Conservation (phyloP, 1,140 invertebrate species). For the Penaeus indicus region DNA sequence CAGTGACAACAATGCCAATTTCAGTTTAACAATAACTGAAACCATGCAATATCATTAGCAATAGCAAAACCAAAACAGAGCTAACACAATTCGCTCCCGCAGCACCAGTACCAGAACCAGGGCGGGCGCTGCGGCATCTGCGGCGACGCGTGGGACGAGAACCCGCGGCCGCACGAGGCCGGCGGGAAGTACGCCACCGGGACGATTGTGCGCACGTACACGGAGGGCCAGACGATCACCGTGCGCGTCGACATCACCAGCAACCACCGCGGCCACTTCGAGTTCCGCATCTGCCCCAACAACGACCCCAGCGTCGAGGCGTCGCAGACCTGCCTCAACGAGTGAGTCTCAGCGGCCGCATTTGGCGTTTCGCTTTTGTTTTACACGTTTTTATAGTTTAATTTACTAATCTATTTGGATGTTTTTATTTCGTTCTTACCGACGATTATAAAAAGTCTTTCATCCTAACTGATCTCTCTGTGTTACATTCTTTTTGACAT, state of each 20-base stretch:
- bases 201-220: constrained; percentile 63
- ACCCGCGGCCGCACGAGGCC: constrained; percentile 68
- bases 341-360: constrained; percentile 29
- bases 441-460: not conserved
- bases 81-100: constrained; percentile 23
- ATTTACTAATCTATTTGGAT: not conserved
- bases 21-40: not conserved
- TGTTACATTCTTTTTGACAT: too few species aligned
- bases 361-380: not conserved
- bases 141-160: constrained; percentile 70
- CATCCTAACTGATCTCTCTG: not conserved
- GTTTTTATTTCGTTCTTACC: not conserved
- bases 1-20: too few species aligned
- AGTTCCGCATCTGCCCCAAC: constrained; percentile 70
- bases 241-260: constrained; percentile 70
- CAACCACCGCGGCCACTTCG: constrained; percentile 71
- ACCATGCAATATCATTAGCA: not conserved
- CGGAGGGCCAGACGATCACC: constrained; percentile 63
- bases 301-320: constrained; percentile 66
- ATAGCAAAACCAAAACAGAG: too few species aligned
- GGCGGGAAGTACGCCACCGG: constrained; percentile 67
- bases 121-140: constrained; percentile 73
- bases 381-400: too few species aligned
- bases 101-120: constrained; percentile 68
- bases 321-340: constrained; percentile 66